Percentiles rank a stretch among this genome's conserved stretches.
These are phyloP conservation scores for Palloptera scutellata DNA, from an alignment of 2,888 invertebrate genomes.

Conservation along the genomic window DNA sequence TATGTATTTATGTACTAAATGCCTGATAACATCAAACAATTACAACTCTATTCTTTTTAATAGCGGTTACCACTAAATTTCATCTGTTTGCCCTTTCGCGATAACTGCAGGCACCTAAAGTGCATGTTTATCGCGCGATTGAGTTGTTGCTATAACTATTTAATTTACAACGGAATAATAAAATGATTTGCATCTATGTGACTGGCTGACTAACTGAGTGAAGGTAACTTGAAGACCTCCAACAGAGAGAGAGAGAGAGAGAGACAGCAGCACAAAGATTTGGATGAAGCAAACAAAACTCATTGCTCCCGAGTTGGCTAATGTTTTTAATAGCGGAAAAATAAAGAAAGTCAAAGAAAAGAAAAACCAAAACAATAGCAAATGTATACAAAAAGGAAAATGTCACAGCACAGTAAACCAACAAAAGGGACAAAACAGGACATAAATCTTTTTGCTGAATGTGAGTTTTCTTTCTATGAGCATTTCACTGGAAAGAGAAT, in stretches of 20 bases:
- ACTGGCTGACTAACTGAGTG: slow-evolving; percentile 11
- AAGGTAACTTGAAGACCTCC: slow-evolving; percentile 40
- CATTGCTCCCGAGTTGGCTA: no score
- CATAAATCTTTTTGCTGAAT: slow-evolving; percentile 37
- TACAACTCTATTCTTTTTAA: no score
- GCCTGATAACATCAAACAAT: no score
- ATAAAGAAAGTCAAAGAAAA: slow-evolving; percentile 20
- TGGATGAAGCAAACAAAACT: no score
- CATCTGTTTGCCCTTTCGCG: neutral
- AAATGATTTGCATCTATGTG: slow-evolving; percentile 22
- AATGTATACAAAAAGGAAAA: slow-evolving; percentile 28
- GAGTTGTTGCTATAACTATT: slow-evolving; percentile 50
- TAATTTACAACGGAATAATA: slow-evolving; percentile 49
- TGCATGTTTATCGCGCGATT: slow-evolving; percentile 24
- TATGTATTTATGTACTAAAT: no score
- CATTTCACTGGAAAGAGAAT: slow-evolving; percentile 32
- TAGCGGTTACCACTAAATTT: no score
- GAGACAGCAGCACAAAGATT: neutral
- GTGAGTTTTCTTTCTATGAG: slow-evolving; percentile 37
- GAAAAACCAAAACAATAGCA: neutral
- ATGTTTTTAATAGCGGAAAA: slow-evolving; percentile 61
- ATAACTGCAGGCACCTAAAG: neutral
- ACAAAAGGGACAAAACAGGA: slow-evolving; percentile 37
- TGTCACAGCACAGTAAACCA: slow-evolving; percentile 32
- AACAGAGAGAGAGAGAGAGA: slow-evolving; percentile 39